These are phyloP conservation scores for Tethea ocularis DNA, from an alignment of 2,888 invertebrate genomes.

Conservation along the genomic window DNA sequence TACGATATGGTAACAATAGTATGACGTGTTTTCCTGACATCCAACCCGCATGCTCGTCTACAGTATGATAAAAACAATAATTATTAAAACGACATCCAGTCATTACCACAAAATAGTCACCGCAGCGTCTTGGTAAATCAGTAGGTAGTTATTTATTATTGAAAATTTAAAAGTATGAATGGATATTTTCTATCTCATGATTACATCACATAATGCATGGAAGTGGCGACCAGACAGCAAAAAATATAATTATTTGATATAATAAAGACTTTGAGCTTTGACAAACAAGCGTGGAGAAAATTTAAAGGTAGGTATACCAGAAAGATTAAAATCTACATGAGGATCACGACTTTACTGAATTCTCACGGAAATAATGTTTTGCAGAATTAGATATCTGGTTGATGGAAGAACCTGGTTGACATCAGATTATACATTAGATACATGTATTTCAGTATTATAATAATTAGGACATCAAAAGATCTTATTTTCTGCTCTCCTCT, in stretches of 20 bases:
- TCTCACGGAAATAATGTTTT: constrained; percentile 30
- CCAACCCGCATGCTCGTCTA: constrained; percentile 49
- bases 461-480: not conserved
- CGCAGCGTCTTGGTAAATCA: constrained; percentile 14
- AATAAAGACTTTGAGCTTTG: not conserved
- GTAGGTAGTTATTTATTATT: too few relatives aligned
- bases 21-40: constrained; percentile 45
- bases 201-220: not conserved
- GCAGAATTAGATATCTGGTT: not conserved
- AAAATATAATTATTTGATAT: not conserved
- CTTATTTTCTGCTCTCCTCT: too few relatives aligned
- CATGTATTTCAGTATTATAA: too few relatives aligned
- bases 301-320: not conserved
- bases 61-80: constrained; percentile 44
- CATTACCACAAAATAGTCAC: constrained; percentile 35
- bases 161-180: constrained; percentile 8
- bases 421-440: not conserved
- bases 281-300: not conserved
- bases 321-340: constrained; percentile 10
- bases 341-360: constrained; percentile 17
- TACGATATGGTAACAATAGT: constrained; percentile 28
- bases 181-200: constrained; percentile 22
- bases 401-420: too few relatives aligned
- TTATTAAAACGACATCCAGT: constrained; percentile 27
- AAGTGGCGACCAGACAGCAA: not conserved